Base-by-base conservation (phyloP, 2,113 vertebrate genomes). In the Caretta caretta region DNA sequence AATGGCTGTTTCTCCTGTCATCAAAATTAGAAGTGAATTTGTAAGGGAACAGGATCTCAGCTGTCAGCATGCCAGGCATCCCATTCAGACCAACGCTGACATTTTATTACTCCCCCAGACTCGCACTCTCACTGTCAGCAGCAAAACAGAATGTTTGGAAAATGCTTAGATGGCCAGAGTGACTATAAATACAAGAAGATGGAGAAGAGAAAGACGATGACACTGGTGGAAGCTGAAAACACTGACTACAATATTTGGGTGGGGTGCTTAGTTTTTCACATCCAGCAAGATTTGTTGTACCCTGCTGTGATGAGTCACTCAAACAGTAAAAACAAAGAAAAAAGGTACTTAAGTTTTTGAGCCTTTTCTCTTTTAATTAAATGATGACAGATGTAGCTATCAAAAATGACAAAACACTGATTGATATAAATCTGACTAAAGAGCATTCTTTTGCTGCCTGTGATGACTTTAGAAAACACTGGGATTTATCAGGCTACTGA, bases 11-110 rank as follows among this genome's bases (percentile, higher is more conserved):
- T 75, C 83, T 95, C 80, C 87, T 87, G 86, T 69, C 0, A 0
- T 92, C 90, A 94, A 94, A 97, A 91, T 78, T 35, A 96, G 89
- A 81, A 87, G 75, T 29, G 46, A 88, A 94, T 86, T 90, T 35
- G 3, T 65, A 95, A 27, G 48, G 76, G 54, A 92, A 87, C n/a
- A 93, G 31, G 46, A 88, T 35, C 69, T 50, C 90, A 4, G 86
- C 38, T 0, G 0, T 14, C 48, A 93, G 56, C 69, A 90, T 5
- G 83, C 49, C 82, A 8, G 90, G 83, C 7, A 96, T 94, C 78
- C 79, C 88, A 79, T 65, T 94, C 62, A 81, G 82, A 88, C 90
- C 75, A 90, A 87, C 8, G 10, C 1, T 50, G 76, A 56, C 38
- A 24, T 87, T 85, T 83, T 56, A 84, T 24, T 80, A 56, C 53